Percentiles rank a stretch among this genome's conserved stretches.
Conservation (phyloP, 2,113 vertebrate genomes). For the Pholis gunnellus region DNA sequence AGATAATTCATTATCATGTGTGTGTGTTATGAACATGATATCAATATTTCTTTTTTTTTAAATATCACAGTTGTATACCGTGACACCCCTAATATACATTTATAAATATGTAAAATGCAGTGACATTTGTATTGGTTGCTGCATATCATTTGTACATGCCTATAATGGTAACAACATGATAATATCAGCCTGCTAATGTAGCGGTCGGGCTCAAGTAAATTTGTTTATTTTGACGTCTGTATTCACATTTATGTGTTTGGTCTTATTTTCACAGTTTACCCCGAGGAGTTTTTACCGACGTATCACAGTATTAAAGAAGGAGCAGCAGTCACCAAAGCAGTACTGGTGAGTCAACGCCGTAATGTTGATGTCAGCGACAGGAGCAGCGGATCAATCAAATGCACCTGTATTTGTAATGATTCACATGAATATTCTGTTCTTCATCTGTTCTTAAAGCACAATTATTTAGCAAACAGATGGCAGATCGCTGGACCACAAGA, state of each 20-base stretch:
- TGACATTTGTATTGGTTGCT: neutral
- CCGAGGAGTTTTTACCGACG: slow-evolving; percentile 78
- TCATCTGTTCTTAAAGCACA: neutral
- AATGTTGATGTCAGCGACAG: neutral
- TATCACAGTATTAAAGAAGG: slow-evolving; percentile 70
- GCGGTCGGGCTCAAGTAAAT: neutral
- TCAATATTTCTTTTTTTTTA: too few relatives aligned
- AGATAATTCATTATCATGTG: neutral
- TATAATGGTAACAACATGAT: neutral
- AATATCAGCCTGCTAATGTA: neutral
- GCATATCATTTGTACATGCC: neutral
- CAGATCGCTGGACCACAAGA: neutral
- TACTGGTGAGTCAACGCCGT: slow-evolving; percentile 70
- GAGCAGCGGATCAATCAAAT: neutral
- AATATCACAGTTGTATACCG: neutral
- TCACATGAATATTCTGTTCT: neutral
- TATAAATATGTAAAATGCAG: neutral
- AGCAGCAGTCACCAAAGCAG: slow-evolving; percentile 31
- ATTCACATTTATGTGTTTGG: neutral
- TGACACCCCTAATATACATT: neutral
- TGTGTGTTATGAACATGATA: neutral
- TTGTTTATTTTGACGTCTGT: neutral
- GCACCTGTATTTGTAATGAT: neutral
- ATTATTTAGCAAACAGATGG: neutral
- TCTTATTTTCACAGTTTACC: slow-evolving; percentile 69